Evolutionary conservation across 2,113 vertebrate genomes (phyloP).

Genomic region (Cyphomyrus discorhynchus): DNA sequence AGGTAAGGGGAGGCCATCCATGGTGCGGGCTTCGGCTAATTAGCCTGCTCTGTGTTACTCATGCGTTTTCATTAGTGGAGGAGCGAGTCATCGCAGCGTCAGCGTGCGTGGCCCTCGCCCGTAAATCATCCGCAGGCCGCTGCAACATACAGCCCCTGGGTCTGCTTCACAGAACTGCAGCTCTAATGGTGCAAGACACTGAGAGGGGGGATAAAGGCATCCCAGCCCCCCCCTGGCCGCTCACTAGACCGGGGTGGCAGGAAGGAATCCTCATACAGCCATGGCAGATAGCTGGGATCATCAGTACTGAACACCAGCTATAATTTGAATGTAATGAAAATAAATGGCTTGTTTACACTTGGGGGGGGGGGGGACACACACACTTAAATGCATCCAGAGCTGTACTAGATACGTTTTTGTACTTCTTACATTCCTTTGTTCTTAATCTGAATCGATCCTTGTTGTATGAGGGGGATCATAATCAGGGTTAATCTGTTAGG

Average conservation of each 20-base stretch:
- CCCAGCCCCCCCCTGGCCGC: not conserved
- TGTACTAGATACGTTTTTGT: not conserved
- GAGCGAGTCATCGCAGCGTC: not conserved
- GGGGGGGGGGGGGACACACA: not conserved
- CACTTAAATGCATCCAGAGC: not conserved
- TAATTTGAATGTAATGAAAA: not conserved
- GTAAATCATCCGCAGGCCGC: not conserved
- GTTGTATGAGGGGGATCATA: not conserved
- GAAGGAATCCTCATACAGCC: not conserved
- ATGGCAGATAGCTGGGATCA: not conserved
- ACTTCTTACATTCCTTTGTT: not conserved
- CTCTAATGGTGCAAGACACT: not conserved
- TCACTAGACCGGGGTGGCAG: not conserved
- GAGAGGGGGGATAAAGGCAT: constrained; percentile 21
- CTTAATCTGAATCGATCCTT: not conserved
- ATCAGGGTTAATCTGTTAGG: not conserved
- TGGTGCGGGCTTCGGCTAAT: constrained; percentile 11
- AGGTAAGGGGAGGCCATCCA: constrained; percentile 1
- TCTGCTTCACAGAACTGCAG: not conserved
- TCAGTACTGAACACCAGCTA: not conserved
- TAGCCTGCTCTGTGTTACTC: not conserved
- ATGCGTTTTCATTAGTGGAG: not conserved
- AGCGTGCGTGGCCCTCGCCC: not conserved
- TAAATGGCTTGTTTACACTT: not conserved
- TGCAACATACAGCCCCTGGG: not conserved